Evolutionary conservation across 2,888 invertebrate species (phyloP).

Genomic region (Punctoribates punctum): DNA sequence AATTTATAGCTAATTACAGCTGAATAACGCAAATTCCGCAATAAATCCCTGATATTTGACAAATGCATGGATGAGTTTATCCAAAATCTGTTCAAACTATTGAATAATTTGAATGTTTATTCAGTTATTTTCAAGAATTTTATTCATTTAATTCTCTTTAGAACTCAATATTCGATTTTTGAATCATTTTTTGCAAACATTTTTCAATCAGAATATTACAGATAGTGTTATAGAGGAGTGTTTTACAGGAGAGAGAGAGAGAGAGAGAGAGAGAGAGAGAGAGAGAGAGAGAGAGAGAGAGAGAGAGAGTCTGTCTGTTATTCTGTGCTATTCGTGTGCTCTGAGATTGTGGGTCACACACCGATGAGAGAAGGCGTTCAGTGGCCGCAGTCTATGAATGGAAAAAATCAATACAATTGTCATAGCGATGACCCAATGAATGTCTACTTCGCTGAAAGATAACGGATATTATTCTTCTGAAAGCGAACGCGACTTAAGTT

Average conservation of each 20-base stretch:
- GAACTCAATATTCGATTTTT: too few relatives aligned
- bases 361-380: constrained; percentile 3
- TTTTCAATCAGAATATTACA: too few relatives aligned
- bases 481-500: constrained; percentile 9
- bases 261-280: neutral
- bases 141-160: too few relatives aligned
- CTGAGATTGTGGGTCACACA: constrained; percentile 25
- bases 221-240: neutral
- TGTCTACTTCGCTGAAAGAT: constrained; percentile 24
- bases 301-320: neutral
- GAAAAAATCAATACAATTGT: constrained; percentile 23
- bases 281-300: neutral
- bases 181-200: too few relatives aligned
- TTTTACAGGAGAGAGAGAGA: neutral
- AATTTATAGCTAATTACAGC: too few relatives aligned
- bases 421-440: constrained; percentile 32
- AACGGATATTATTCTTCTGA: constrained; percentile 20
- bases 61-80: too few relatives aligned
- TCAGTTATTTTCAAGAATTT: too few relatives aligned
- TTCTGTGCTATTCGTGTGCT: neutral
- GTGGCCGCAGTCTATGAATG: constrained; percentile 9
- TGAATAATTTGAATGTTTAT: too few relatives aligned
- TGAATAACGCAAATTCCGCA: too few relatives aligned
- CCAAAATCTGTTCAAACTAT: too few relatives aligned
- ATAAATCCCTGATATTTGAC: too few relatives aligned